A percentile compares a stretch with the other conserved stretches of the same genome.
Evolutionary conservation across 2,888 invertebrate genomes (phyloP).

Genomic region (Acanthacorydalis orientalis): DNA sequence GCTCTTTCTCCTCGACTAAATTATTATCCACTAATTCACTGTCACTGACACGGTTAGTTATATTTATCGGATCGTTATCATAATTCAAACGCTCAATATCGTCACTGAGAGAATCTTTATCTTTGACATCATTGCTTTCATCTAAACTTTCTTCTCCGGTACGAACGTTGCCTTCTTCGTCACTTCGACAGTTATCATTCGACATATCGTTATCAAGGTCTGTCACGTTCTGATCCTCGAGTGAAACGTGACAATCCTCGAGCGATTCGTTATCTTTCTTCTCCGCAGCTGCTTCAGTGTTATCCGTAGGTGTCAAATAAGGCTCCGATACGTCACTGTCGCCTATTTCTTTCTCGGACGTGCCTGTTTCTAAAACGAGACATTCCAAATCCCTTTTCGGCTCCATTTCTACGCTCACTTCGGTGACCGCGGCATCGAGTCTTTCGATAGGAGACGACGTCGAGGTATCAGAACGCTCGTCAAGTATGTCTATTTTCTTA

Average conservation of each 20-base stretch:
- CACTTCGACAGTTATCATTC: slow-evolving; percentile 6
- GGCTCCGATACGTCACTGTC: slow-evolving; percentile 52
- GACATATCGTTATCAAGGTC: neutral
- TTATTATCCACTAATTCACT: slow-evolving; percentile 15
- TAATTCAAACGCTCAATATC: slow-evolving; percentile 6
- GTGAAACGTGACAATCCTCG: slow-evolving; percentile 5
- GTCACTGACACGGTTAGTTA: slow-evolving; percentile 10
- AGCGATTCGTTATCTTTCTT: slow-evolving; percentile 18
- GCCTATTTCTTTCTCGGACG: slow-evolving; percentile 38
- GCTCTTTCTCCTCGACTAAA: slow-evolving; percentile 14
- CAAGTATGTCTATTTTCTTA: slow-evolving; percentile 14
- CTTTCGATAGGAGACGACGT: slow-evolving; percentile 2
- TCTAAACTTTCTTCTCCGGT: neutral
- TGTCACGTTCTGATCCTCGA: neutral
- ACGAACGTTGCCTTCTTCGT: slow-evolving; percentile 6
- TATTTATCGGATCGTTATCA: too few relatives aligned
- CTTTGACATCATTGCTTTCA: neutral
- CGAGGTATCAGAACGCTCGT: slow-evolving; percentile 6
- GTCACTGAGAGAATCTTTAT: neutral
- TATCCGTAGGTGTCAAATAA: slow-evolving; percentile 50
- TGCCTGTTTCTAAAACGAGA: slow-evolving; percentile 22
- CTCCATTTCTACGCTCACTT: neutral
- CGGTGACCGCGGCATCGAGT: neutral
- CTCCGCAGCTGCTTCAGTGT: slow-evolving; percentile 23
- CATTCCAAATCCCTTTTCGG: slow-evolving; percentile 18